These are phyloP conservation scores for Spermophilus dauricus DNA, from an alignment of 2,113 vertebrate species.

Conservation along the genomic window DNA sequence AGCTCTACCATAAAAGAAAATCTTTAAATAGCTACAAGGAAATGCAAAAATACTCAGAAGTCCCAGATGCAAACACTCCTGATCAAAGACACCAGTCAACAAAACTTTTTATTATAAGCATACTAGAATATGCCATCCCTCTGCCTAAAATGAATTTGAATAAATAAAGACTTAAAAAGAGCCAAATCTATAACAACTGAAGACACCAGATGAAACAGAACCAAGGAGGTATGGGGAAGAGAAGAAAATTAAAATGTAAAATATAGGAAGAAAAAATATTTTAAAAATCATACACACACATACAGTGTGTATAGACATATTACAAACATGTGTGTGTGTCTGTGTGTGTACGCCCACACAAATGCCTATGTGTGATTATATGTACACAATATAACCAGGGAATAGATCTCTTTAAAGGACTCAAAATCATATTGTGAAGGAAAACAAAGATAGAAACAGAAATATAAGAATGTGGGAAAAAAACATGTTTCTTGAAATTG, in stretches of 20 bases:
- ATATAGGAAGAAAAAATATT: neutral
- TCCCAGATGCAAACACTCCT: conserved; percentile 32
- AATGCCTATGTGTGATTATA: too few relatives aligned
- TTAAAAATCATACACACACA: neutral
- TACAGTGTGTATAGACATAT: too few relatives aligned
- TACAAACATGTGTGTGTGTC: too few relatives aligned
- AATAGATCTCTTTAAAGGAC: neutral
- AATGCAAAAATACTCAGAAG: conserved; percentile 50
- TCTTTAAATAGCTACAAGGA: conserved; percentile 47
- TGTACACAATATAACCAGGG: neutral
- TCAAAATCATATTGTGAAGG: conserved; percentile 6
- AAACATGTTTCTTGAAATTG: neutral
- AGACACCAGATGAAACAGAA: neutral
- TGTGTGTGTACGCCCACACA: too few relatives aligned
- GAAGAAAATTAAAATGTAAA: neutral
- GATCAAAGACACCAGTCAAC: conserved; percentile 40
- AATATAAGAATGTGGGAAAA: neutral
- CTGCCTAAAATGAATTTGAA: conserved; percentile 50
- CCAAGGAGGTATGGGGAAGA: neutral
- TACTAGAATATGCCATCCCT: neutral
- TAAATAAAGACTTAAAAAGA: conserved; percentile 5
- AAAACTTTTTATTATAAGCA: neutral
- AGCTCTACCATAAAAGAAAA: conserved; percentile 43
- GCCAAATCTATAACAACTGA: conserved; percentile 48
- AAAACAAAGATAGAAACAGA: conserved; percentile 53